A percentile compares a stretch with the other conserved stretches of the same genome.
Evolutionary conservation across 2,888 invertebrate genomes (phyloP).

Genomic region (Harmothoe impar): DNA sequence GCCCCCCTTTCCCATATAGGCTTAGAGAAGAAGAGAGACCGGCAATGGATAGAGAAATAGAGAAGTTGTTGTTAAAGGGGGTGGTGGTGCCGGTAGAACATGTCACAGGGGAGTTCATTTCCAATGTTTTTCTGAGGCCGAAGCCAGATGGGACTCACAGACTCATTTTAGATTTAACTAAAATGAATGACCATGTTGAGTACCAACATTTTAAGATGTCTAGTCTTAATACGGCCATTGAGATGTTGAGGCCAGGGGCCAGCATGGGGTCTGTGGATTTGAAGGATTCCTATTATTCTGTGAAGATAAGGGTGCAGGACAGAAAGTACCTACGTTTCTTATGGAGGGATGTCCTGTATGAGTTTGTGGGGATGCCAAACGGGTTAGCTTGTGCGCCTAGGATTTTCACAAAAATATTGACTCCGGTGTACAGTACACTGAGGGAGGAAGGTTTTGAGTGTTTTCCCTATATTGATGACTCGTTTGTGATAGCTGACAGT

Average conservation of each 20-base stretch:
- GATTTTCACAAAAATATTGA: slow-evolving; percentile 70
- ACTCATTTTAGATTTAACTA: no score
- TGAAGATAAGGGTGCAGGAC: slow-evolving; percentile 64
- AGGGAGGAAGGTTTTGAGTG: slow-evolving; percentile 64
- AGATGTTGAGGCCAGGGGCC: background rate
- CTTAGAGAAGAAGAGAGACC: background rate
- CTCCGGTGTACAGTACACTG: slow-evolving; percentile 69
- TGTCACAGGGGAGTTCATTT: background rate
- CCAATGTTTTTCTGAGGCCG: no score
- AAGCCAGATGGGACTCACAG: no score
- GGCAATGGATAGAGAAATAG: background rate
- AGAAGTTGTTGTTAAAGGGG: background rate
- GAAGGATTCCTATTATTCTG: slow-evolving; percentile 67
- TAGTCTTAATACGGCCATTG: background rate
- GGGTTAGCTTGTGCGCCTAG: slow-evolving; percentile 68
- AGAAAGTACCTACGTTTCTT: slow-evolving; percentile 68
- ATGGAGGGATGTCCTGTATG: slow-evolving; percentile 67
- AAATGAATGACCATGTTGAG: no score
- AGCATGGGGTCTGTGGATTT: slow-evolving; percentile 15
- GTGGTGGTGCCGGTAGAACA: background rate
- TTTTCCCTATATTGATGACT: slow-evolving; percentile 69
- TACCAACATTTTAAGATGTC: slow-evolving; percentile 53
- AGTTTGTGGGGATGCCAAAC: slow-evolving; percentile 68
- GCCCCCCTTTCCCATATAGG: no score
- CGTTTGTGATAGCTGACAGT: background rate